Conservation (phyloP, 2,113 vertebrate genomes). For the Microtus pennsylvanicus region DNA sequence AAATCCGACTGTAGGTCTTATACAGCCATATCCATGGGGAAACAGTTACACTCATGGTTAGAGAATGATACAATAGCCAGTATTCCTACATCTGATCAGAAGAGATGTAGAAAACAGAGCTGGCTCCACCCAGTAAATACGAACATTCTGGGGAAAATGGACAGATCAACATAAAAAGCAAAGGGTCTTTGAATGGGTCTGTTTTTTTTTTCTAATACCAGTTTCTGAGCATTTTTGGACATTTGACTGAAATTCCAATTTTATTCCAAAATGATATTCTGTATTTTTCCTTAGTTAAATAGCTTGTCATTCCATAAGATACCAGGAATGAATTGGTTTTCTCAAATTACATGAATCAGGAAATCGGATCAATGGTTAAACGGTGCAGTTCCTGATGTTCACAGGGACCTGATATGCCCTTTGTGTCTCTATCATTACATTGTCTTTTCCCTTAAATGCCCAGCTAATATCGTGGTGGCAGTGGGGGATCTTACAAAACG, state of each 20-base stretch:
- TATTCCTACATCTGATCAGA: background rate
- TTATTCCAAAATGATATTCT: background rate
- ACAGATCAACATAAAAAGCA: background rate
- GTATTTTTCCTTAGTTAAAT: background rate
- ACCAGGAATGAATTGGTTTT: background rate
- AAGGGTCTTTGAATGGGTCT: background rate
- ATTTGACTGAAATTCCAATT: background rate
- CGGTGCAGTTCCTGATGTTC: too few relatives aligned
- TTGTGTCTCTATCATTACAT: background rate
- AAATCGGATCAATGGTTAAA: background rate
- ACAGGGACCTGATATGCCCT: background rate
- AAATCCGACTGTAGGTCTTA: background rate
- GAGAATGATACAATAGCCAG: background rate
- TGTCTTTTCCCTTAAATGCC: background rate
- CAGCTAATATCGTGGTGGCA: background rate
- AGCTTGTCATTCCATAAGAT: background rate
- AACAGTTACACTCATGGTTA: background rate
- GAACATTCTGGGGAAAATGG: background rate
- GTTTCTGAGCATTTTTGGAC: background rate
- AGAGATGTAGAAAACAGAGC: background rate
- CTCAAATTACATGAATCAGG: background rate
- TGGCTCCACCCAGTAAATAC: background rate
- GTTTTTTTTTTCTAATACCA: background rate
- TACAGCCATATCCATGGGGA: background rate
- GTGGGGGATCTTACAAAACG: background rate